Evolutionary conservation across 2,797 vertebrate species (phyloP).

Genomic region (Pitangus sulphuratus): DNA sequence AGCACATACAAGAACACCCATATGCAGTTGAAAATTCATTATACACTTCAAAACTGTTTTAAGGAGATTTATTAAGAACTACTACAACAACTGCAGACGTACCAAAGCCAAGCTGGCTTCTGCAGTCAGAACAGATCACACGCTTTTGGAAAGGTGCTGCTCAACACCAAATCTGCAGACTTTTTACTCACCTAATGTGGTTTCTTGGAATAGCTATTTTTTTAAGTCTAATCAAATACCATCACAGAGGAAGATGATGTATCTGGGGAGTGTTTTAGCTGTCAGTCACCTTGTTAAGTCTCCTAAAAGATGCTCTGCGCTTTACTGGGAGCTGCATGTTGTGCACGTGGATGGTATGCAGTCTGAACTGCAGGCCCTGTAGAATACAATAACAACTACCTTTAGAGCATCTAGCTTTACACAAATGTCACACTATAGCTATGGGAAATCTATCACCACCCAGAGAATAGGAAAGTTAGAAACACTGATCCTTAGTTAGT

Average conservation of each 20-base stretch:
- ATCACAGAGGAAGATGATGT: not conserved
- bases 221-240: not conserved
- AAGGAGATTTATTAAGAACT: not conserved
- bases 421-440: not conserved
- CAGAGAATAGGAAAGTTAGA: conserved; percentile 8
- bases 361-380: not conserved
- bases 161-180: not conserved
- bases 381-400: not conserved
- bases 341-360: fast-evolving
- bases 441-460: conserved; percentile 11
- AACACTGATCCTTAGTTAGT: not conserved
- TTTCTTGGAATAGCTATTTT: not conserved
- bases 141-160: fast-evolving
- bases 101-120: not conserved
- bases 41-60: not conserved
- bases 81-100: not conserved
- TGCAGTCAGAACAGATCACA: not conserved
- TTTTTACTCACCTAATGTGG: not conserved
- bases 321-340: fast-evolving
- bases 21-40: not conserved
- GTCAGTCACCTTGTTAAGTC: not conserved
- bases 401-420: not conserved
- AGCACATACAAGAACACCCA: not conserved
- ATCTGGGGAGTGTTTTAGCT: not conserved
- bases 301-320: not conserved